Evolutionary conservation across 2,113 vertebrate genomes (phyloP).

Genomic region (Dromiciops gliroides): DNA sequence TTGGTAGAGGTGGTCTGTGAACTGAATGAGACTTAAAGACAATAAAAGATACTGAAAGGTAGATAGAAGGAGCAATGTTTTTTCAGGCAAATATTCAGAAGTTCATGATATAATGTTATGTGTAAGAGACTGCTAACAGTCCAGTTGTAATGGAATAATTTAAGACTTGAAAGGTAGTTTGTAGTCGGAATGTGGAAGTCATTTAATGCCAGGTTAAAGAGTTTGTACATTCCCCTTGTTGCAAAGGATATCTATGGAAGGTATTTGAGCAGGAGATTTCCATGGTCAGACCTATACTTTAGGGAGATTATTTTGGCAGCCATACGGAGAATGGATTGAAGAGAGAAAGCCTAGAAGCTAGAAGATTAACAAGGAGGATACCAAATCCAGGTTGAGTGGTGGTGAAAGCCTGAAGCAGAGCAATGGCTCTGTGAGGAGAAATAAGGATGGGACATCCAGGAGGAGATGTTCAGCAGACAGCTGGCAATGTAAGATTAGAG

Average conservation of each 20-base stretch:
- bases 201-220: not conserved
- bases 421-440: not conserved
- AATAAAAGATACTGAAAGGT: not conserved
- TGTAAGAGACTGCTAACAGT: not conserved
- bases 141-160: not conserved
- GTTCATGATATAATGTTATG: not conserved
- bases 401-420: not conserved
- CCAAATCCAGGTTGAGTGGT: not conserved
- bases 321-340: not conserved
- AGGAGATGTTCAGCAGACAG: not conserved
- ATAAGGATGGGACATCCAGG: not conserved
- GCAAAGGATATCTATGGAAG: not conserved
- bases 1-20: not conserved
- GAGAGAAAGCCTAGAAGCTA: not conserved
- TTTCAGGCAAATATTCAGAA: not conserved
- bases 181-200: not conserved
- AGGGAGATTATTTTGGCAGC: not conserved
- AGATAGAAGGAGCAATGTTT: not conserved
- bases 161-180: not conserved
- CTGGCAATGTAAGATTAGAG: not conserved
- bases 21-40: not conserved
- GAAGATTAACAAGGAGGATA: not conserved
- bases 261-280: not conserved
- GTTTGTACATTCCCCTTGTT: not conserved
- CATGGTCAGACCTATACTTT: not conserved